Conservation (phyloP, 2,888 invertebrate genomes). For the Bombylius discolor region DNA sequence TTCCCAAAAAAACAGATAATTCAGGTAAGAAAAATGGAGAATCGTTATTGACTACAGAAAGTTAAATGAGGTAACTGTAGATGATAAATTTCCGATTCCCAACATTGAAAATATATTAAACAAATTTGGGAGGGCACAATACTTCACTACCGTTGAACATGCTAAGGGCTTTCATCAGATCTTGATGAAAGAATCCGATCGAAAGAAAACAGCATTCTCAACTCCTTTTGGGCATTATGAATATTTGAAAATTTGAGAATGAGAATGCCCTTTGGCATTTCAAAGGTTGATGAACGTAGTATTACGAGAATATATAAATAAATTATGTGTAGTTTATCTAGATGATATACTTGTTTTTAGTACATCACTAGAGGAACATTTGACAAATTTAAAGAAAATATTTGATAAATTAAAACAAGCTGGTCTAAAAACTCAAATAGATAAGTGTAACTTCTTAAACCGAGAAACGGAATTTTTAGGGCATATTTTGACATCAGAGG, state of each 20-base stretch:
- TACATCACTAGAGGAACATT: not conserved
- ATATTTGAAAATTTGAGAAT: not conserved
- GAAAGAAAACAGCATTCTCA: conserved; percentile 8
- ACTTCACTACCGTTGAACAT: conserved; percentile 16
- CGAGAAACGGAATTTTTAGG: too few species aligned
- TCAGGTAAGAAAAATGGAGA: conserved; percentile 11
- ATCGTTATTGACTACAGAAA: conserved; percentile 9
- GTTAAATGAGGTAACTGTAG: conserved; percentile 11
- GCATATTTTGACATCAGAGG: too few species aligned
- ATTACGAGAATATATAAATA: conserved; percentile 1
- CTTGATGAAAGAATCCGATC: not conserved
- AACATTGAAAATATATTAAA: conserved; percentile 9
- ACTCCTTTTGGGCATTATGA: conserved; percentile 1
- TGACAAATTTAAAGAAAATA: not conserved
- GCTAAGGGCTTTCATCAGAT: conserved; percentile 17
- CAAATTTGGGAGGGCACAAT: conserved; percentile 2
- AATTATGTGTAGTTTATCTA: conserved; percentile 9
- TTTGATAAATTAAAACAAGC: not conserved
- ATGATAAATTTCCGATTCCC: conserved; percentile 14
- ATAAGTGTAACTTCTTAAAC: too few species aligned
- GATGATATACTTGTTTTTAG: conserved; percentile 2
- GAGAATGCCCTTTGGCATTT: conserved; percentile 1
- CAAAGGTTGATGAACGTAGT: not conserved
- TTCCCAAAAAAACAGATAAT: conserved; percentile 11
- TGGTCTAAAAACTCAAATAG: too few species aligned